These are phyloP conservation scores for Drosophila affinis DNA, from an alignment of 2,888 invertebrate species.

Conservation along the genomic window DNA sequence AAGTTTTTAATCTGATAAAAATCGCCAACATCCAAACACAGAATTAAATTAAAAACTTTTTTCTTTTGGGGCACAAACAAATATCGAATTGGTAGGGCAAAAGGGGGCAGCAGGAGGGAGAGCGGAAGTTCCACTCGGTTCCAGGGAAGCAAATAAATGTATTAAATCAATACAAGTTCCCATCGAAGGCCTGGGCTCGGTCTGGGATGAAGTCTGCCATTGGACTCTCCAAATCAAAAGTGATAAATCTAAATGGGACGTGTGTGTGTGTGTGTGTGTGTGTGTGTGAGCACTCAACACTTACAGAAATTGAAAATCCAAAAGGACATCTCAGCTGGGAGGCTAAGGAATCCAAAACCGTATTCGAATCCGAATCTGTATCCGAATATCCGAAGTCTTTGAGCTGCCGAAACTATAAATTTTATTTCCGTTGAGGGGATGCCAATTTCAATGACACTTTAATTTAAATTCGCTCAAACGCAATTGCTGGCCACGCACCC, in stretches of 20 bases:
- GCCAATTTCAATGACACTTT: conserved; percentile 80
- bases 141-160: conserved; percentile 68
- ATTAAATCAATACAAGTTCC: conserved; percentile 74
- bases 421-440: conserved; percentile 74
- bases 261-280: conserved; percentile 48
- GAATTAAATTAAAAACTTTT: conserved; percentile 73
- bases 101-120: neutral
- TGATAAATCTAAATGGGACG: conserved; percentile 78
- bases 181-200: neutral
- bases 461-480: conserved; percentile 80
- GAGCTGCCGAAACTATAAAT: conserved; percentile 73
- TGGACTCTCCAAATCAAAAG: conserved; percentile 67
- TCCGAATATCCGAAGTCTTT: conserved; percentile 35
- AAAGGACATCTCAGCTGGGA: conserved; percentile 32
- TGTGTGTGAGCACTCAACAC: conserved; percentile 56
- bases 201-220: conserved; percentile 7
- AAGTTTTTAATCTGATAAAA: conserved; percentile 71
- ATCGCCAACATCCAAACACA: conserved; percentile 36
- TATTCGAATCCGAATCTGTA: neutral
- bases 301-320: conserved; percentile 65
- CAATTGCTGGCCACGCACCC: conserved; percentile 69
- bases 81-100: conserved; percentile 36
- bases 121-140: too few species aligned
- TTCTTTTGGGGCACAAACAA: conserved; percentile 44
- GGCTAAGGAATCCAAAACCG: conserved; percentile 47